These are phyloP conservation scores for Bombus superbus DNA, from an alignment of 1,140 invertebrate genomes.

Conservation along the genomic window DNA sequence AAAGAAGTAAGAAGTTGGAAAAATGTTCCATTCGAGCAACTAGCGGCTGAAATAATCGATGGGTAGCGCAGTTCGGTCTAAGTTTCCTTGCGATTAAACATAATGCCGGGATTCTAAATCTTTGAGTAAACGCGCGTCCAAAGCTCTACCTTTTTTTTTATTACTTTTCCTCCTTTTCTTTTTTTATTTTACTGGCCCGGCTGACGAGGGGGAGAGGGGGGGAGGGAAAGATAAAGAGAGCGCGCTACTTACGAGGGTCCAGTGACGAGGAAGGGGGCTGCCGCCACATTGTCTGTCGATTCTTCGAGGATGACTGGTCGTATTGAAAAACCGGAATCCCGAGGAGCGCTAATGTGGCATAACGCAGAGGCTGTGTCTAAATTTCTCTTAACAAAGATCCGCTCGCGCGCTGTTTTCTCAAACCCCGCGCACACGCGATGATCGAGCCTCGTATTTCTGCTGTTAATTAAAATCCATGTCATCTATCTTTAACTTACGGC, in stretches of 20 bases:
- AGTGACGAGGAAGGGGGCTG: conserved; percentile 53
- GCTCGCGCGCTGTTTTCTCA: not conserved
- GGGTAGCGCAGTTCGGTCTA: conserved; percentile 3
- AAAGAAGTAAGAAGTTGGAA: too few relatives aligned
- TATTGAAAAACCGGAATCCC: conserved; percentile 74
- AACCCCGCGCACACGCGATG: not conserved
- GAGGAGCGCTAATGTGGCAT: conserved; percentile 75
- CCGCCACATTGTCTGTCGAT: conserved; percentile 80
- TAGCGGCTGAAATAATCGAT: conserved; percentile 36
- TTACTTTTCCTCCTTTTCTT: not conserved
- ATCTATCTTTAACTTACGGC: not conserved
- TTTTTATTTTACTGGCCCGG: not conserved
- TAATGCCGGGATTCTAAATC: conserved; percentile 28
- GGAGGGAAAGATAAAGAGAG: conserved; percentile 53
- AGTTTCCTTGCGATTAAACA: conserved; percentile 21
- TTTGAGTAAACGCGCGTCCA: conserved; percentile 24
- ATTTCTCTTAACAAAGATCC: conserved; percentile 60
- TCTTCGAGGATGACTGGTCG: conserved; percentile 80
- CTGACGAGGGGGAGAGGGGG: not conserved
- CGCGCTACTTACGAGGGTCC: conserved; percentile 62
- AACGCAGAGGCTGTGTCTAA: conserved; percentile 77
- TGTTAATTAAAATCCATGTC: conserved; percentile 16
- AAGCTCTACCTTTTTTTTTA: conserved; percentile 22
- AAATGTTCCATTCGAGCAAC: not conserved
- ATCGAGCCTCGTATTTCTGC: not conserved